phyloP scores from a whole-genome alignment of 1,140 invertebrate genomes.

The Rhagoletis pomonella region DNA sequence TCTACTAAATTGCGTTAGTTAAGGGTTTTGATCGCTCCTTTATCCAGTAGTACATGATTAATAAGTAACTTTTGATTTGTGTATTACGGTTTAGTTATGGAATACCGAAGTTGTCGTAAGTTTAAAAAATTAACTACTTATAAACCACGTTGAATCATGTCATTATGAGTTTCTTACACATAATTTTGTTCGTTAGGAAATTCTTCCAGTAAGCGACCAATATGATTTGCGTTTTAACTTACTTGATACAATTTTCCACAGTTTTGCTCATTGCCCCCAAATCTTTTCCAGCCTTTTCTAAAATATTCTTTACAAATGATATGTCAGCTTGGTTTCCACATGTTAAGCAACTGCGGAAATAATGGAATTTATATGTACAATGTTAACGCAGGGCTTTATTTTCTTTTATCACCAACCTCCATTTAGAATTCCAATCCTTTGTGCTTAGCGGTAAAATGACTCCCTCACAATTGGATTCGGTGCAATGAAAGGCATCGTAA shows the following conservation, averaged over 20 bases:
- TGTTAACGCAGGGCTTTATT: background rate
- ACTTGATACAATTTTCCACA: conserved; percentile 77
- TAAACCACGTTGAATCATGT: no score
- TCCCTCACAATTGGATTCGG: conserved; percentile 77
- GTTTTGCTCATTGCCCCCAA: conserved; percentile 80
- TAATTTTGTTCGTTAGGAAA: no score
- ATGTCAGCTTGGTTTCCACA: conserved; percentile 77
- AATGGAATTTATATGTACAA: no score
- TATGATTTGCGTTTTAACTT: conserved; percentile 51
- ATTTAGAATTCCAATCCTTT: conserved; percentile 70
- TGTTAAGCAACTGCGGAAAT: conserved; percentile 76
- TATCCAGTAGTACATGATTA: no score
- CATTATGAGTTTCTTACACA: no score
- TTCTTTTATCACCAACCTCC: conserved; percentile 66
- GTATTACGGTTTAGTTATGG: no score
- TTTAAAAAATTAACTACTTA: no score
- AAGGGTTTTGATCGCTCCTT: no score
- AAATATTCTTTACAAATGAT: conserved; percentile 77
- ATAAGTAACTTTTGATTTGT: no score
- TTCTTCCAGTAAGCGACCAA: no score
- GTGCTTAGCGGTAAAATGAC: conserved; percentile 75
- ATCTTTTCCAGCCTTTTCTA: conserved; percentile 80
- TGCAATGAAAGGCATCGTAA: conserved; percentile 84
- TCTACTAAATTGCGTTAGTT: no score
- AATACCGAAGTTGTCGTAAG: no score